Conservation (phyloP, 2,888 invertebrate species). For the Trilocha varians region DNA sequence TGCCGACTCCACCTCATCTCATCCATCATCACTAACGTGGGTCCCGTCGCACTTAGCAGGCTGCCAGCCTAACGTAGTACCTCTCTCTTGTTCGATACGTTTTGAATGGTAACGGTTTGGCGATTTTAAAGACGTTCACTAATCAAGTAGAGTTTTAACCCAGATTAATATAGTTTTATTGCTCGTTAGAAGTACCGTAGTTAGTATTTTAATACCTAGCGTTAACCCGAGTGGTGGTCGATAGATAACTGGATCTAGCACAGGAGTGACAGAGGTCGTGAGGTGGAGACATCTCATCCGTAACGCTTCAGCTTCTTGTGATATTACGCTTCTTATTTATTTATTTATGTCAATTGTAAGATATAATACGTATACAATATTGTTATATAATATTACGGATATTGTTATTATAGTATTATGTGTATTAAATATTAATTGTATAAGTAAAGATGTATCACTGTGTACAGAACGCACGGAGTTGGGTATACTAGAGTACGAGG, state of each 20-base stretch:
- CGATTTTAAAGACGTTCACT: slow-evolving; percentile 42
- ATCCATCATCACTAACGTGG: slow-evolving; percentile 22
- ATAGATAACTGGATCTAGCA: slow-evolving; percentile 10
- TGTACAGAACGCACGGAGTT: slow-evolving; percentile 28
- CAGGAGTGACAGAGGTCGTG: slow-evolving; percentile 11
- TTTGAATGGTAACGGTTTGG: slow-evolving; percentile 64
- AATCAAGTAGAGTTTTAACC: slow-evolving; percentile 38
- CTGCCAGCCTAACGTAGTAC: slow-evolving; percentile 53
- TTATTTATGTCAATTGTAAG: slow-evolving; percentile 15
- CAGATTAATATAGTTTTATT: slow-evolving; percentile 32
- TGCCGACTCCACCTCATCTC: slow-evolving; percentile 19
- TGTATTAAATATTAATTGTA: not conserved
- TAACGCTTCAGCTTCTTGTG: slow-evolving; percentile 64
- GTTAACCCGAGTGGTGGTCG: slow-evolving; percentile 1
- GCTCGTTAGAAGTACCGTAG: slow-evolving; percentile 59
- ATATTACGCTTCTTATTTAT: slow-evolving; percentile 65
- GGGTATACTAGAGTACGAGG: slow-evolving; percentile 1
- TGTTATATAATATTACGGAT: not conserved
- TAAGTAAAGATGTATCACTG: slow-evolving; percentile 16
- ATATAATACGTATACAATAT: not conserved
- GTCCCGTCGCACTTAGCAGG: slow-evolving; percentile 39
- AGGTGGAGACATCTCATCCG: slow-evolving; percentile 13
- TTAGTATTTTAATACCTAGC: slow-evolving; percentile 27
- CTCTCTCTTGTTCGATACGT: slow-evolving; percentile 39
- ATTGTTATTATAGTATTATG: not conserved